phyloP scores from a whole-genome alignment of 2,113 vertebrate species.

The Pseudopipra pipra region DNA sequence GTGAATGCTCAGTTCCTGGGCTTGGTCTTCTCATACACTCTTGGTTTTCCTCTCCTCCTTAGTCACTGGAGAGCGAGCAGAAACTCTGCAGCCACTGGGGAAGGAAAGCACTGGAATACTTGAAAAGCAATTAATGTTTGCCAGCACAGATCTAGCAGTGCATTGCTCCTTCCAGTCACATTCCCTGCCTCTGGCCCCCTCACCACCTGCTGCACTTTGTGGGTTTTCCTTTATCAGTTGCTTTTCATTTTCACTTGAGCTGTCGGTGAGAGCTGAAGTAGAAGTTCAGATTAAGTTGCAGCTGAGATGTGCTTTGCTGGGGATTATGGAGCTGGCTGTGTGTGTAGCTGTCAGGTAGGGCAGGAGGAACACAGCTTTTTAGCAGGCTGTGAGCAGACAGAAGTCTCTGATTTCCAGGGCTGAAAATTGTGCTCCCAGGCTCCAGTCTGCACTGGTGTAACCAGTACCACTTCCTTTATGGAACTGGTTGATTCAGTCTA shows the following conservation, averaged over 20 bases:
- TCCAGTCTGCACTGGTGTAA: neutral
- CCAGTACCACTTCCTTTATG: neutral
- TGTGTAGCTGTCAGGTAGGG: neutral
- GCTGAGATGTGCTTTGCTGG: slow-evolving; percentile 11
- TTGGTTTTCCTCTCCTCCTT: neutral
- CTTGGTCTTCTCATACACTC: neutral
- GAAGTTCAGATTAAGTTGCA: slow-evolving; percentile 38
- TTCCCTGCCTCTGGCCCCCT: neutral
- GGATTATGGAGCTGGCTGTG: neutral
- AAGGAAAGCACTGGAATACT: slow-evolving; percentile 4
- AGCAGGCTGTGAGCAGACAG: neutral
- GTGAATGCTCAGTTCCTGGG: neutral
- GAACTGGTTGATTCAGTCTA: neutral
- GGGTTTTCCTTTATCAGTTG: slow-evolving; percentile 13
- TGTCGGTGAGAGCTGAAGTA: neutral
- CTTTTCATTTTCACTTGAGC: slow-evolving; percentile 34
- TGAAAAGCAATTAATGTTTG: slow-evolving; percentile 41
- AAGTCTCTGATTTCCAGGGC: neutral
- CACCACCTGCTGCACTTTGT: neutral
- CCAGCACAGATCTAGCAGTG: neutral
- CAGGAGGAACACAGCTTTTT: neutral
- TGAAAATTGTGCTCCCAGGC: neutral
- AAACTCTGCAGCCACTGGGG: neutral
- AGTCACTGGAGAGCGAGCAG: neutral
- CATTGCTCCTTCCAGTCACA: neutral